Evolutionary conservation across 2,888 invertebrate species (phyloP).

Genomic region (Scaptomyza reducta): DNA sequence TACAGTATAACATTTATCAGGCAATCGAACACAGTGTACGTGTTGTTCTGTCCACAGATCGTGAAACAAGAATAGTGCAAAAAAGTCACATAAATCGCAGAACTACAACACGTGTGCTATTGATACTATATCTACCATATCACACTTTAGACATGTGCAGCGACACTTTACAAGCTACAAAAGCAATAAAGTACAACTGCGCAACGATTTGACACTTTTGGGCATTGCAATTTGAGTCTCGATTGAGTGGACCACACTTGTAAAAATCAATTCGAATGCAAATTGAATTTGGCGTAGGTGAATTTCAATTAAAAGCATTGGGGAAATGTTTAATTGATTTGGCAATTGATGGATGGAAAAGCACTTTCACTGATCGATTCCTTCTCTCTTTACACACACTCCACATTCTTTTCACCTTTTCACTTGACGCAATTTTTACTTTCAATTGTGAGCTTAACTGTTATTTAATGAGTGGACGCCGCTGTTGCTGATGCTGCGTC

Average conservation of each 20-base stretch:
- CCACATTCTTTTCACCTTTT: conserved; percentile 45
- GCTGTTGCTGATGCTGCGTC: conserved; percentile 1
- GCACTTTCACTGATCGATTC: conserved; percentile 45
- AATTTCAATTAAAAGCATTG: conserved; percentile 34
- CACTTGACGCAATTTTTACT: conserved; percentile 58
- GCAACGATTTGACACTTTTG: conserved; percentile 30
- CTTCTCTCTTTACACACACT: no score
- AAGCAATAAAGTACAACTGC: conserved; percentile 18
- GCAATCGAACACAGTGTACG: conserved; percentile 15
- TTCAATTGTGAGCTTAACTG: conserved; percentile 66
- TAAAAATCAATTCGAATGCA: conserved; percentile 19
- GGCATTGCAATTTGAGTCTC: conserved; percentile 9
- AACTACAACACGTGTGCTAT: conserved; percentile 32
- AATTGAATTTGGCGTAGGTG: conserved; percentile 37
- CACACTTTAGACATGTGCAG: conserved; percentile 16
- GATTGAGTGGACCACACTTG: conserved; percentile 2
- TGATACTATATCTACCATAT: not conserved
- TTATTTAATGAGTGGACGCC: conserved; percentile 61
- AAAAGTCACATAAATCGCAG: conserved; percentile 48
- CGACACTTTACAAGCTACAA: not conserved
- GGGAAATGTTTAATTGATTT: conserved; percentile 38
- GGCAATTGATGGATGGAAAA: conserved; percentile 18
- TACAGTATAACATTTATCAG: not conserved
- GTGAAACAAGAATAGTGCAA: conserved; percentile 13
- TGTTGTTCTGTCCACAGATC: conserved; percentile 11